These are phyloP conservation scores for Archips crataeganus DNA, from an alignment of 2,888 invertebrate genomes.

Conservation along the genomic window DNA sequence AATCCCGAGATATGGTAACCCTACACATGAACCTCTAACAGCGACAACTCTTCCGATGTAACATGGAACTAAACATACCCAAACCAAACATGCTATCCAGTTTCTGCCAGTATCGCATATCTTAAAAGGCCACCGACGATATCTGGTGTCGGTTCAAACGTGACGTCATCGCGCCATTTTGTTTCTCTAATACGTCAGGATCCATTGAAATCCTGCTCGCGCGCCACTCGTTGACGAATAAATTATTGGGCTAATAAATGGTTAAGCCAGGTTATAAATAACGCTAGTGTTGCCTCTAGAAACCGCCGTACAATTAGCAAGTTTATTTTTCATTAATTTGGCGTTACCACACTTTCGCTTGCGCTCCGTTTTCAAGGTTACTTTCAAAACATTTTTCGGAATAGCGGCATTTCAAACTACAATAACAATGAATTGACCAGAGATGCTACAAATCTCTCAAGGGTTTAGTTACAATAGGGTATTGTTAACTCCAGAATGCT, in stretches of 20 bases:
- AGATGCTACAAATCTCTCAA: not conserved
- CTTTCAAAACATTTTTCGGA: slow-evolving; percentile 22
- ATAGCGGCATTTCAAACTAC: not conserved
- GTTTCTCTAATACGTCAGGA: slow-evolving; percentile 35
- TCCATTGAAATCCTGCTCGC: slow-evolving; percentile 35
- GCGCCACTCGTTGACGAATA: slow-evolving; percentile 28
- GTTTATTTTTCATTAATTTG: slow-evolving; percentile 29
- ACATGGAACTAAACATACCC: slow-evolving; percentile 9
- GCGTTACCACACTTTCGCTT: slow-evolving; percentile 32
- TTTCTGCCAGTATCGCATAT: slow-evolving; percentile 31
- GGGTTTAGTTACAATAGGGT: not conserved
- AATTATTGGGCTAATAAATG: slow-evolving; percentile 34
- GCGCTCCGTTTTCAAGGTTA: slow-evolving; percentile 22
- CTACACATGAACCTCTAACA: slow-evolving; percentile 1
- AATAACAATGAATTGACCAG: not conserved
- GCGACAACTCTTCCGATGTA: slow-evolving; percentile 2
- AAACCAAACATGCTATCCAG: slow-evolving; percentile 21
- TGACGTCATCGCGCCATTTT: slow-evolving; percentile 36
- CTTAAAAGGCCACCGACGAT: slow-evolving; percentile 32
- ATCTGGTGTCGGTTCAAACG: slow-evolving; percentile 26
- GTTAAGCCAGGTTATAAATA: slow-evolving; percentile 17
- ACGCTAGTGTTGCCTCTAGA: slow-evolving; percentile 10
- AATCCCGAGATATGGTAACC: too few relatives aligned
- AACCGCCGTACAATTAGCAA: slow-evolving; percentile 23
- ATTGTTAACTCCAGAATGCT: too few relatives aligned